phyloP scores from a whole-genome alignment of 2,113 vertebrate species.

The Etheostoma spectabile region DNA sequence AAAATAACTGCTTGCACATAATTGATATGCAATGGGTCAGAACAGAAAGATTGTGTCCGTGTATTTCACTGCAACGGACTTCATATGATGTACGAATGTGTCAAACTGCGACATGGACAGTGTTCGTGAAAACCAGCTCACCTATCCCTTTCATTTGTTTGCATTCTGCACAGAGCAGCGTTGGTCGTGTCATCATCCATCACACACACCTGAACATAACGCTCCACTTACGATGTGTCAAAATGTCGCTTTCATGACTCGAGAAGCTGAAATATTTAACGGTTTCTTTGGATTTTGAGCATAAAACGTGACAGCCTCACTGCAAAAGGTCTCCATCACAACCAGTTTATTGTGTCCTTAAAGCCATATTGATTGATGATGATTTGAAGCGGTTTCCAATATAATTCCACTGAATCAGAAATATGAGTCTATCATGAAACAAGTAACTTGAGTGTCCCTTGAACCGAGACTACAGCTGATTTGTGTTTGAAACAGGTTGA shows the following conservation, averaged over 20 bases:
- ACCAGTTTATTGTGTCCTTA: neutral
- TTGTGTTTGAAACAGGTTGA: too few relatives aligned
- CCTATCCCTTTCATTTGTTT: neutral
- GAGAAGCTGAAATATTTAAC: neutral
- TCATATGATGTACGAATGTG: neutral
- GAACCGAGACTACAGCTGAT: neutral
- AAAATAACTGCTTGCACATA: conserved; percentile 25
- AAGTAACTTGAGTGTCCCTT: neutral
- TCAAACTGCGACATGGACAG: conserved; percentile 9
- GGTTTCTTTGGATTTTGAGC: conserved; percentile 1
- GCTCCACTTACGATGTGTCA: neutral
- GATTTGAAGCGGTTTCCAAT: neutral
- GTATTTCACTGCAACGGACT: conserved; percentile 6
- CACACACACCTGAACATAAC: neutral
- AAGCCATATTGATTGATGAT: neutral
- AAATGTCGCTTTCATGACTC: neutral
- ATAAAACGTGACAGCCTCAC: neutral
- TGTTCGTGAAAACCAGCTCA: conserved; percentile 14
- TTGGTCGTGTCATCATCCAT: neutral
- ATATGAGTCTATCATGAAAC: too few relatives aligned
- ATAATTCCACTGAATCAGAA: too few relatives aligned
- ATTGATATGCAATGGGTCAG: neutral
- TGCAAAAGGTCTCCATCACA: neutral
- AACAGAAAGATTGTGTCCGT: neutral
- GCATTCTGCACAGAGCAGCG: neutral